Conservation (phyloP, 2,888 invertebrate species). For the Melanostoma scalare region DNA sequence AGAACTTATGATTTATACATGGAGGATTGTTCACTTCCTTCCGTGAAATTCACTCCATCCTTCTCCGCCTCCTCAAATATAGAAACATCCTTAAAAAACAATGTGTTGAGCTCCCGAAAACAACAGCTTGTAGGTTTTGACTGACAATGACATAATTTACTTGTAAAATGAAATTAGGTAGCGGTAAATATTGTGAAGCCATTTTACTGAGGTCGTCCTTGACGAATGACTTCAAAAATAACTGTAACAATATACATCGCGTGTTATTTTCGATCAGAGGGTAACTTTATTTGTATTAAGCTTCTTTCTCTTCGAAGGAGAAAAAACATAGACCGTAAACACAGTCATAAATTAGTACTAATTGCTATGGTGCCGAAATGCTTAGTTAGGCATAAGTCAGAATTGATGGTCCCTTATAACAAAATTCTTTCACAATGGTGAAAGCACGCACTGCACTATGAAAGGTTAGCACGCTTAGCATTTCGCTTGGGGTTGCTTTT, state of each 20-base stretch:
- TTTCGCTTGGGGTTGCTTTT: too few relatives aligned
- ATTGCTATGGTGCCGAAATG: too few relatives aligned
- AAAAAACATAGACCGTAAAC: too few relatives aligned
- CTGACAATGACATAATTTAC: conserved; percentile 25
- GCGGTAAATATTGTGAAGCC: conserved; percentile 4
- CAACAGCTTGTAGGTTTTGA: background rate
- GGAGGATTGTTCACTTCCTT: conserved; percentile 39
- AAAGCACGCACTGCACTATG: too few relatives aligned
- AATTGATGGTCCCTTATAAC: too few relatives aligned
- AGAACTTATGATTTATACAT: background rate
- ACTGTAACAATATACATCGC: background rate
- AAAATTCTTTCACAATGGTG: too few relatives aligned
- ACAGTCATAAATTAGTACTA: too few relatives aligned
- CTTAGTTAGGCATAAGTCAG: too few relatives aligned
- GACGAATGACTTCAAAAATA: background rate
- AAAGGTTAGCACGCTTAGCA: too few relatives aligned
- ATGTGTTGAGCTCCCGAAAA: background rate
- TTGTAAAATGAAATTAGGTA: background rate
- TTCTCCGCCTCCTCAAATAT: too few relatives aligned
- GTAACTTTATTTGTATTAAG: too few relatives aligned
- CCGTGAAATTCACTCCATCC: background rate
- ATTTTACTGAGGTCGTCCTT: background rate
- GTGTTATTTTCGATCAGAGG: conserved; percentile 4
- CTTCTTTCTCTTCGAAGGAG: too few relatives aligned
- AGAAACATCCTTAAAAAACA: background rate